phyloP scores from a whole-genome alignment of 2,797 vertebrate species.

The Anguilla obscura region DNA sequence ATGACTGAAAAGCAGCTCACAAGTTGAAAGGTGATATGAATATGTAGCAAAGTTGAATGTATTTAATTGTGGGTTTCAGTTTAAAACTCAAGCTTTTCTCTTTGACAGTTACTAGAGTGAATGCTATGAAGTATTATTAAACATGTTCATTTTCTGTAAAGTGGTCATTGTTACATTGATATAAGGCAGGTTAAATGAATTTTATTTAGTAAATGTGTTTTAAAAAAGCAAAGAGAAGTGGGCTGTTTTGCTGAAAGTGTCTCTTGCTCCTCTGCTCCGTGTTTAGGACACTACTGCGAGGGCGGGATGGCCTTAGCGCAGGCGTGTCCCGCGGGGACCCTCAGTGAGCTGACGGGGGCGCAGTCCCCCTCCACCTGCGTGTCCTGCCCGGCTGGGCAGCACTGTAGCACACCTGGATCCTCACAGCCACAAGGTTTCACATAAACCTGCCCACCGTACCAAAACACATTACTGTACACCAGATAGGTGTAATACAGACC shows the following conservation, averaged over 20 bases:
- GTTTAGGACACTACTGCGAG: conserved; percentile 83
- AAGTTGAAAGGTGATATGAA: not conserved
- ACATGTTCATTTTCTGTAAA: not conserved
- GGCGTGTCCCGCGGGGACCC: conserved; percentile 81
- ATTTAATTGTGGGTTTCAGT: not conserved
- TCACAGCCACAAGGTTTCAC: conserved; percentile 78
- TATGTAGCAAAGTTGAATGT: not conserved
- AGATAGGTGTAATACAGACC: not conserved
- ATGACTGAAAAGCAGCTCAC: not conserved
- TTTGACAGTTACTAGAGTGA: not conserved
- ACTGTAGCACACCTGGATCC: conserved; percentile 78
- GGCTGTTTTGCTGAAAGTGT: not conserved
- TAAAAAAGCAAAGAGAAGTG: not conserved
- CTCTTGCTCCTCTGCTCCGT: conserved; percentile 13
- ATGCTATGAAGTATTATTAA: not conserved
- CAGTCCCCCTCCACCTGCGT: conserved; percentile 70
- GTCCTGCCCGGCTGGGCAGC: conserved; percentile 80
- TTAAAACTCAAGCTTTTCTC: not conserved
- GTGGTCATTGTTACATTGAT: not conserved
- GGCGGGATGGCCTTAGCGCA: conserved; percentile 63
- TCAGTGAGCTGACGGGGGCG: conserved; percentile 72
- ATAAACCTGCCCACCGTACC: not conserved
- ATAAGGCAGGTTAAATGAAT: no score
- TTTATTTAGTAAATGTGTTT: not conserved
- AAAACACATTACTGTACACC: not conserved